These are phyloP conservation scores for Crossoptilon crossoptilon DNA, from an alignment of 2,797 vertebrate genomes.

Conservation along the genomic window DNA sequence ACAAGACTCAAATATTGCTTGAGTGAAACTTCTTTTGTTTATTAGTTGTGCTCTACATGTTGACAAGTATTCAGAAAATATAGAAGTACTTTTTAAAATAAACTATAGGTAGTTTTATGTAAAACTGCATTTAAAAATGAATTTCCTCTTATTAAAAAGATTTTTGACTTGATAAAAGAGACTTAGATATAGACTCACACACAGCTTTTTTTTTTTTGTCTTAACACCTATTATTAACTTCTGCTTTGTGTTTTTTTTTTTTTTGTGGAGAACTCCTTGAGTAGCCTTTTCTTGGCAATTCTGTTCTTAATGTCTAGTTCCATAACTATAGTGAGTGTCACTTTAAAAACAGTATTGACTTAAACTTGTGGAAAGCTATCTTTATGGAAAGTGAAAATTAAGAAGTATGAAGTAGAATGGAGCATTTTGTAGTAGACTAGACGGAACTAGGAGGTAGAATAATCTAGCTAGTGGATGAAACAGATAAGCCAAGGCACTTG, in stretches of 20 bases:
- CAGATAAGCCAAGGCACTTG: accelerated
- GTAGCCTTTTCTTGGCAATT: background rate
- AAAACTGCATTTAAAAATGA: background rate
- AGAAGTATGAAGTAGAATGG: background rate
- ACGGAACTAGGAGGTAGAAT: background rate
- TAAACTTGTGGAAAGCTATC: background rate
- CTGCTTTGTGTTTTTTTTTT: background rate
- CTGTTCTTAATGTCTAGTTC: background rate
- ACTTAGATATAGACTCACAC: background rate
- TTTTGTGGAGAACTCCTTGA: background rate
- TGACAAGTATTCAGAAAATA: background rate
- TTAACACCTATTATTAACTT: background rate
- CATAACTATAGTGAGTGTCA: background rate
- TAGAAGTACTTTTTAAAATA: accelerated
- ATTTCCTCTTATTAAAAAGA: background rate
- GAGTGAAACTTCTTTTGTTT: background rate
- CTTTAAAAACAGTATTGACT: background rate
- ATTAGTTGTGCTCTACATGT: background rate
- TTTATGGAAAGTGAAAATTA: background rate
- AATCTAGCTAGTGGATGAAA: background rate
- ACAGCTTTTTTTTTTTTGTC: background rate
- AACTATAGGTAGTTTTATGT: background rate
- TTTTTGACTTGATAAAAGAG: too few relatives aligned
- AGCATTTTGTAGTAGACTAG: background rate
- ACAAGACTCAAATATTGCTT: background rate